Evolutionary conservation across 2,797 vertebrate genomes (phyloP), one percentile per base, ranked within the genome.

Genomic region (Pelodytes ibericus): DNA sequence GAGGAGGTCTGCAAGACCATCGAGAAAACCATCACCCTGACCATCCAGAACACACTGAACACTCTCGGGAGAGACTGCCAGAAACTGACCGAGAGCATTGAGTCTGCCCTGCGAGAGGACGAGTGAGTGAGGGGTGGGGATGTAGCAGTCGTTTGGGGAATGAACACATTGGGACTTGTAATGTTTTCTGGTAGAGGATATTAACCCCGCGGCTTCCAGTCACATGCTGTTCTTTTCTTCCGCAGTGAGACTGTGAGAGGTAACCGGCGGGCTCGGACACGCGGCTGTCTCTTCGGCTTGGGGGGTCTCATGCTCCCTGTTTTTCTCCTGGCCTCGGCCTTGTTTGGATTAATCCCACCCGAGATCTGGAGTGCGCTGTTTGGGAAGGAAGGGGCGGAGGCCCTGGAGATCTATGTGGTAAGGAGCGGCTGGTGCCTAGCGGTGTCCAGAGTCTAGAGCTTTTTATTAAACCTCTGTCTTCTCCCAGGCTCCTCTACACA

Each of bases 1-100:
- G 94, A 95, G 67, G 94, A 94, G 27, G 91, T 90, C 20, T 95
- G 93, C 81, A 89, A 88, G 22, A 89, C 92, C 15, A 60, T 95
- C 0, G 94, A 95, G 83, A 95, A 93, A 82, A 94, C 94, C 1
- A 95, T 95, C 49, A 95, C 94, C 81, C 94, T 95, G 71, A 95
- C 94, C 0, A 92, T 95, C 5, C 94, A 95, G 87, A 93, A 91
- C 63, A 94, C 93, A 0, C 93, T 95, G 11, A 95, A 95, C 83
- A 87, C 92, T 5, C 84, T 95, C 74, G 94, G 94, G 81, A 92
- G 89, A 77, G 94, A 95, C 88, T 95, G 93, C 59, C 92, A 92
- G 81, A 80, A 90, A 60, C 92, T 95, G 80, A 87, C 84, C 2
- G 88, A 93, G 61, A 91, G 92, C 29, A 86, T 94, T 57, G 72